Evolutionary conservation across 1,140 invertebrate species (phyloP).

Genomic region (Holcopasites calliopsidis): DNA sequence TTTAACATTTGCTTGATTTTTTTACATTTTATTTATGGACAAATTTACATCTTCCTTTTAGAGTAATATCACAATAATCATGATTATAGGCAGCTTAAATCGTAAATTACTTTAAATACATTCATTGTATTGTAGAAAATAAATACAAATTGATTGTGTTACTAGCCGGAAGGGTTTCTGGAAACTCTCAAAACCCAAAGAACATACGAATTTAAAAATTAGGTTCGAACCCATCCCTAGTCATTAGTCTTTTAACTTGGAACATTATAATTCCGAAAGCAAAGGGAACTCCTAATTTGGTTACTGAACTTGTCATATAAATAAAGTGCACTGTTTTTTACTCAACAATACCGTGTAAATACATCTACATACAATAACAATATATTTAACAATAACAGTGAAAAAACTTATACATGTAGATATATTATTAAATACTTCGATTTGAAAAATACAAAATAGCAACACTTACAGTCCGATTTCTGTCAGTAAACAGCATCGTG

Average conservation of each 20-base stretch:
- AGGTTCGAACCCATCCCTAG: no score
- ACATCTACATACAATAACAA: background rate
- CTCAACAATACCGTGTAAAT: constrained; percentile 4
- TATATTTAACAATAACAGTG: background rate
- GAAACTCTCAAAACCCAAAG: no score
- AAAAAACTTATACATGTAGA: background rate
- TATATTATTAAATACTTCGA: background rate
- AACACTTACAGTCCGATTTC: no score
- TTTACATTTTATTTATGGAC: constrained; percentile 24
- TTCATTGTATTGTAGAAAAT: constrained; percentile 25
- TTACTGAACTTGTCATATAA: background rate
- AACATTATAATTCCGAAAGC: constrained; percentile 12
- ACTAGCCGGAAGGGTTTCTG: no score
- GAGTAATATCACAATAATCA: constrained; percentile 17
- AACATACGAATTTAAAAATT: no score
- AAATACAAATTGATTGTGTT: constrained; percentile 24
- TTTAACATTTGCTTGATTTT: constrained; percentile 32
- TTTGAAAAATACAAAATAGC: no score
- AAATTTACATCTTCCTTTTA: constrained; percentile 32
- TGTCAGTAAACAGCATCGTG: no score
- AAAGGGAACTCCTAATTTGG: background rate
- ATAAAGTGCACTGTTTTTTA: constrained; percentile 5
- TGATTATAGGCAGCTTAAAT: constrained; percentile 23
- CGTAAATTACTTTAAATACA: constrained; percentile 40
- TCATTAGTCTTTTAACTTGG: constrained; percentile 25